phyloP scores from a whole-genome alignment of 1,140 invertebrate genomes.

The Melipona quadrifasciata region DNA sequence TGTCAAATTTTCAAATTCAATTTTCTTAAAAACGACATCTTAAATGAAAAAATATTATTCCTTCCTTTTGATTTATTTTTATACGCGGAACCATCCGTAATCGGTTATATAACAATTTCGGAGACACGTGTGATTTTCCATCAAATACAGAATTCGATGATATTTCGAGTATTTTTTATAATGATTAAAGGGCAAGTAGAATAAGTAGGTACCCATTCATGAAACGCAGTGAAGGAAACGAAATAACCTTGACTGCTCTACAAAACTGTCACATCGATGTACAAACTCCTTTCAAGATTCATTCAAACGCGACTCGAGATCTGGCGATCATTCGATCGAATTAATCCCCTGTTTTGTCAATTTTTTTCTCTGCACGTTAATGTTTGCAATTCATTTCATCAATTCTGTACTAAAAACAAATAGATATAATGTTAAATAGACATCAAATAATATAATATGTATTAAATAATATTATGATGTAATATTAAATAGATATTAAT shows the following conservation, averaged over 20 bases:
- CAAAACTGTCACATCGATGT: constrained; percentile 18
- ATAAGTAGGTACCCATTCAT: constrained; percentile 33
- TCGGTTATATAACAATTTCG: too few species aligned
- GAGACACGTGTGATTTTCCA: background rate
- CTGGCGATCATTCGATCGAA: background rate
- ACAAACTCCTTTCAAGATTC: constrained; percentile 5
- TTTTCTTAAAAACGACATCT: too few species aligned
- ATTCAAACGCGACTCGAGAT: constrained; percentile 21
- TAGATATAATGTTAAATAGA: too few species aligned
- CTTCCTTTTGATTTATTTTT: too few species aligned
- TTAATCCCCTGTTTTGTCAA: background rate
- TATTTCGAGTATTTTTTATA: constrained; percentile 19
- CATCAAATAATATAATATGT: too few species aligned
- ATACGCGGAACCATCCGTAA: too few species aligned
- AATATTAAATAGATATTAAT: too few species aligned
- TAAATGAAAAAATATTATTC: too few species aligned
- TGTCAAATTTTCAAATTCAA: too few species aligned
- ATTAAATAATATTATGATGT: too few species aligned
- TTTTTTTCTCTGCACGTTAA: background rate
- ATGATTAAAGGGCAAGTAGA: constrained; percentile 33
- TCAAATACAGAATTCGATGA: constrained; percentile 15
- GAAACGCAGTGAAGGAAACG: constrained; percentile 24
- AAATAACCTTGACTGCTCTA: constrained; percentile 35
- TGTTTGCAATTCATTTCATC: background rate
- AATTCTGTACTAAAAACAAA: background rate